Evolutionary conservation across 2,797 vertebrate genomes (phyloP).

Genomic region (Danio jaintianensis): DNA sequence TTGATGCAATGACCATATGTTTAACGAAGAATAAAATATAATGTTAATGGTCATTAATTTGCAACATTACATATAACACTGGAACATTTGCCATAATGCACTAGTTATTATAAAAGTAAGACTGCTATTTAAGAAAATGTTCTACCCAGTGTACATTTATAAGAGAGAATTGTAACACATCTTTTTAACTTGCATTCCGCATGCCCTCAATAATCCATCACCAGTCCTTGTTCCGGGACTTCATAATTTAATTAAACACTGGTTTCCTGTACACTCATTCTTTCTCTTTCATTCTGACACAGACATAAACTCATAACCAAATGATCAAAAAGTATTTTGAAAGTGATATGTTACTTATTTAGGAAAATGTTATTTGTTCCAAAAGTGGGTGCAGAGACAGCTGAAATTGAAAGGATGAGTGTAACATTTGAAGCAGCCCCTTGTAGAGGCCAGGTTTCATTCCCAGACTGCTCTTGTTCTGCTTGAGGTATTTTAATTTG

Average conservation of each 20-base stretch:
- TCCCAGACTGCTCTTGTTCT: constrained; percentile 72
- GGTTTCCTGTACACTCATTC: constrained; percentile 12
- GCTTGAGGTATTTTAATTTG: constrained; percentile 80
- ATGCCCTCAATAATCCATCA: not conserved
- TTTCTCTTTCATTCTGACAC: not conserved
- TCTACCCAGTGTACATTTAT: not conserved
- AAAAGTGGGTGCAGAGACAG: constrained; percentile 29
- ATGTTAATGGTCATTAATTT: not conserved
- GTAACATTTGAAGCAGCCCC: constrained; percentile 24
- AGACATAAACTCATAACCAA: constrained; percentile 23
- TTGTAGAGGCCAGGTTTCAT: constrained; percentile 52
- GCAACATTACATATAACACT: no score
- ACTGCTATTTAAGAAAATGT: no score
- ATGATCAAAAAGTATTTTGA: not conserved
- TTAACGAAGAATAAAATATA: constrained; percentile 4
- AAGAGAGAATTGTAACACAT: not conserved
- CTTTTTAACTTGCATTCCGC: not conserved
- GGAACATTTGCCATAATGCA: not conserved
- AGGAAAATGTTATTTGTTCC: constrained; percentile 1
- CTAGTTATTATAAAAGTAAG: not conserved
- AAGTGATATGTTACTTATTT: constrained; percentile 34
- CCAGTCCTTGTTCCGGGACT: not conserved
- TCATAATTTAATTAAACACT: constrained; percentile 16
- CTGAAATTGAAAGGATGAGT: constrained; percentile 38
- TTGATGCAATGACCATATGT: not conserved